phyloP scores from a whole-genome alignment of 2,888 invertebrate species.

The Pristionchus fissidentatus region DNA sequence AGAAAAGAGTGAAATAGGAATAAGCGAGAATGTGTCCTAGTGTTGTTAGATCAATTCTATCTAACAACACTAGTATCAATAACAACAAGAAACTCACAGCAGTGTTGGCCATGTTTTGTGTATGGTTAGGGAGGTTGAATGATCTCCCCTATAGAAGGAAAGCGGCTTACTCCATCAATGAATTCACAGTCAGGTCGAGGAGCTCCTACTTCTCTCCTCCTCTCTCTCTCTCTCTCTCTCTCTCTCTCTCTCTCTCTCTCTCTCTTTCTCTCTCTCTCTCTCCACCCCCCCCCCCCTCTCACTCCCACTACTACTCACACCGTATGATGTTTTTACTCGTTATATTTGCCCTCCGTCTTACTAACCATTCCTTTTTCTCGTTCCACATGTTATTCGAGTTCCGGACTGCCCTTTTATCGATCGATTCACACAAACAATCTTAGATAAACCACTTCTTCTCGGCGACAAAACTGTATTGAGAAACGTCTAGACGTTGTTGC shows the following conservation, averaged over 20 bases:
- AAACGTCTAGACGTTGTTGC: not conserved
- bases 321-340: constrained; percentile 5
- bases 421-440: not conserved
- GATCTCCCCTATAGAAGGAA: not conserved
- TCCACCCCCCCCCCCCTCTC: not conserved
- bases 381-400: constrained; percentile 11
- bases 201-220: too few species aligned
- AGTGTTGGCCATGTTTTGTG: constrained; percentile 7
- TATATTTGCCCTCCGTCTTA: constrained; percentile 13
- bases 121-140: not conserved
- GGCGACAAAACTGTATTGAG: constrained; percentile 37
- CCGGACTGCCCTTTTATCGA: not conserved
- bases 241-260: not conserved
- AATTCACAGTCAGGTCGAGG: constrained; percentile 16
- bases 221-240: not conserved
- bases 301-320: not conserved
- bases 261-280: not conserved
- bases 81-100: constrained; percentile 1
- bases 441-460: constrained; percentile 32
- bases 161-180: constrained; percentile 22
- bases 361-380: not conserved
- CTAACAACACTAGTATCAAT: not conserved
- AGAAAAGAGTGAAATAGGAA: not conserved
- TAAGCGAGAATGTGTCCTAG: not conserved
- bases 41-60: not conserved